Evolutionary conservation across 2,113 vertebrate species (phyloP), one percentile per base, ranked within the genome.

Genomic region (Oncorhynchus gorbuscha): DNA sequence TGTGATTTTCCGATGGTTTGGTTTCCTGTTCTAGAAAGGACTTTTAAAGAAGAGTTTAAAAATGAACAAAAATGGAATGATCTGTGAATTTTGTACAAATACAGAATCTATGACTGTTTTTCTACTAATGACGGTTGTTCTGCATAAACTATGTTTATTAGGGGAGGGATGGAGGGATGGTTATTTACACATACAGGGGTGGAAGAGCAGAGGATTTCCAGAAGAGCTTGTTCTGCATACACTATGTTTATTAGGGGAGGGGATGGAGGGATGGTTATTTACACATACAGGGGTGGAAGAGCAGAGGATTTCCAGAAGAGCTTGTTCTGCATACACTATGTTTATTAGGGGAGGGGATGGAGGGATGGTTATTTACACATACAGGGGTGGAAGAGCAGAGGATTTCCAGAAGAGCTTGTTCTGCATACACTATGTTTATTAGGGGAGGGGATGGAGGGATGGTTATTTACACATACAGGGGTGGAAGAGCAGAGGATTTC

Each of bases 11-110:
- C 86, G 84, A 84, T 84, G 18, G 90, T 90, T 89, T 89, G 91
- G 90, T 90, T 83, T 77, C 90, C 81, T 78, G 73, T 67, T 64
- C 39, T 70, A 3, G 72, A 67, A 77, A 81, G 80, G 81, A 79
- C 81, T 77, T 55, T 55, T 5, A 55, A 18, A 13, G 51, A 18
- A 55, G 51, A 13, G 14, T 49, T 83, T 67, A 64, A 9, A 80
- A 74, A 74, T 68, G 86, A 71, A 74, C 3, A 64, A 66, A 77
- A 76, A 69, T 77, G 77, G 76, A 89, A 75, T 82, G 75, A 92
- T 90, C 92, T 94, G 93, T 94, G 92, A 93, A 93, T 93, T 93
- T 93, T 94, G 92, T 94, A 93, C 76, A 93, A 91, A 91, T 64
- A 73, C 11, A 75, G 91, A 90, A 77, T 1, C 59, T 62, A 82